Base-by-base conservation (phyloP, 1,140 invertebrate species). In the Aphidius gifuensis region DNA sequence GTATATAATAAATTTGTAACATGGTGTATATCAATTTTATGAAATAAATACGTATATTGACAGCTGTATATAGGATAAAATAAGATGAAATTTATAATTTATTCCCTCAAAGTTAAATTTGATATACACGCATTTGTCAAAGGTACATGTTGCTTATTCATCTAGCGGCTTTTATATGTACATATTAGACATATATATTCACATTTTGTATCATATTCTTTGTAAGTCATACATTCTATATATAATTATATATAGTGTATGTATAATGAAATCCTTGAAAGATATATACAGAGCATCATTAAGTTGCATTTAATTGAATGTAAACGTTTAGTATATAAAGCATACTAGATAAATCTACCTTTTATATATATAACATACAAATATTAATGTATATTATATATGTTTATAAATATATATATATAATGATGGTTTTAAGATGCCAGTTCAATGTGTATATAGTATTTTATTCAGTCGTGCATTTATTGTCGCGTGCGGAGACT, bases 271-370 rank as follows among this genome's bases (percentile, higher is more conserved):
- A 32, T 32, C 23, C 23, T 32, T 32, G 23, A 32, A 32, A 32
- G 23, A 32, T 32, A 32, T 32, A 32, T 32, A 32, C 23, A 32
- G 23, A 32, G 23, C 23, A 32, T 62, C 61, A 62, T 62, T 62
- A 62, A 62, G 61, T 47, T 47, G 55, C 58, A 40, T 56, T 62
- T 62, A 62, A 62, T 62, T 62, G 61, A 62, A 62, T 62, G 61
- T 62, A 62, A 62, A 62, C 61, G 61, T 55, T 62, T 58, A 62
- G 61, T 55, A 62, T 56, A 58, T 47, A 16, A 40, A 16, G 48
- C 55, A 56, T 42, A 51, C 43, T 44, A 23, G 40, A n/a, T 38
- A 32, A 45, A 32, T 32, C 4, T 32, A 32, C 2, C 23, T 32
- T 3, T 1, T 32, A 3, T 32, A 32, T 32, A 32, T 32, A 32